Base-by-base conservation (phyloP, 2,797 vertebrate species). In the Paguma larvata region DNA sequence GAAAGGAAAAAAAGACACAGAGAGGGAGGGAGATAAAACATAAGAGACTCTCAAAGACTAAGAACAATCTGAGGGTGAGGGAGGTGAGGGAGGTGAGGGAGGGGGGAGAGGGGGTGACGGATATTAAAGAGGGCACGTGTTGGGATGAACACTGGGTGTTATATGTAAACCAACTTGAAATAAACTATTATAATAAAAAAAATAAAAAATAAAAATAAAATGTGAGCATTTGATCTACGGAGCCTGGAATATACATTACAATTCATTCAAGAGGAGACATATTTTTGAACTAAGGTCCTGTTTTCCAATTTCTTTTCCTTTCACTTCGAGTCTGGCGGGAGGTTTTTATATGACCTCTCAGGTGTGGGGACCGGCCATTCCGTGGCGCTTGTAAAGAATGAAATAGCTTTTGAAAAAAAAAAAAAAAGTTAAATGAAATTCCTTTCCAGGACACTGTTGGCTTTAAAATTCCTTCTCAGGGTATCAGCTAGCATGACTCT, bases 251-350 rank as follows among this genome's bases (percentile, higher is more conserved):
- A 89, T 41, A 80, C 89, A 95, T 97, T 95, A 95, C 94, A 89
- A 93, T 88, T 85, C 32, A 78, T 30, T 85, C 41, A 89, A 23
- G 44, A 91, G 41, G 85, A 93, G 80, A 94, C 72, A 92, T 91
- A 48, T 44, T 96, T 98, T 93, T 86, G 79, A 96, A 84, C 89
- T 96, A 89, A 97, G 84, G 63, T 84, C 73, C 25, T 85, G 82
- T 96, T 97, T 97, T 96, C 95, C 93, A 65, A 56, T 93, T 91
- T 91, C 89, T 94, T 85, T 97, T 86, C 65, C 73, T 90, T 92
- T 94, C 62, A 59, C 85, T 97, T 84, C 5, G 59, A 48, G 32
- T 83, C 86, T 96, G 85, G 91, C 90, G 77, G 30, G 65, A 96
- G 88, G 34, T 67, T 95, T 94, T 95, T 70, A 90, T 32, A 85